These are phyloP conservation scores for Deilephila elpenor DNA, from an alignment of 2,888 invertebrate species.

Conservation along the genomic window DNA sequence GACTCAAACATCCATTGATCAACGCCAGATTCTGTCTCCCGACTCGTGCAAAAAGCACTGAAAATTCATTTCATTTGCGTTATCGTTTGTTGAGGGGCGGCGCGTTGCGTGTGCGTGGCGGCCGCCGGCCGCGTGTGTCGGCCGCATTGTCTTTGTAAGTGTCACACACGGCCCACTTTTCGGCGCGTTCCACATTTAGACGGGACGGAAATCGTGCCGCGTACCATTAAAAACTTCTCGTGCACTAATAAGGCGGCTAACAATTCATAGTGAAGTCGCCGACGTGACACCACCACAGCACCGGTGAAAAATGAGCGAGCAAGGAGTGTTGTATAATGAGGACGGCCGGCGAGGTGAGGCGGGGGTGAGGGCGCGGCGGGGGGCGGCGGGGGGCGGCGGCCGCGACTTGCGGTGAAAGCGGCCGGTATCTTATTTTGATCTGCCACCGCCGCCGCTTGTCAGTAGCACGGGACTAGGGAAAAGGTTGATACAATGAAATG, in stretches of 20 bases:
- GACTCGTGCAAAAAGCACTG: neutral
- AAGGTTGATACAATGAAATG: slow-evolving; percentile 54
- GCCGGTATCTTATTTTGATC: slow-evolving; percentile 7
- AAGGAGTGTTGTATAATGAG: slow-evolving; percentile 14
- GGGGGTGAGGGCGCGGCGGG: neutral
- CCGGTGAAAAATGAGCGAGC: slow-evolving; percentile 24
- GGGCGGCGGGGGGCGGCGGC: neutral
- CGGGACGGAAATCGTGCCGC: slow-evolving; percentile 11
- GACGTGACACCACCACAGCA: neutral
- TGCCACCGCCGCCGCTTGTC: slow-evolving; percentile 14
- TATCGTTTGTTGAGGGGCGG: neutral
- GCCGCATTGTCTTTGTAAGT: slow-evolving; percentile 22
- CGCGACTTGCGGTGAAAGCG: neutral
- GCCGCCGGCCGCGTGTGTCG: neutral
- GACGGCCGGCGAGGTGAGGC: neutral
- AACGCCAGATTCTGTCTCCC: neutral
- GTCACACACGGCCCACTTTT: slow-evolving; percentile 21
- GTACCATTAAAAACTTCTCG: slow-evolving; percentile 11
- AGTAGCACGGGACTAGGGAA: slow-evolving; percentile 31
- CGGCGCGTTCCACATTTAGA: slow-evolving; percentile 4
- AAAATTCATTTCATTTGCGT: slow-evolving; percentile 6
- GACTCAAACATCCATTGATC: slow-evolving; percentile 1
- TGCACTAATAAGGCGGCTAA: slow-evolving; percentile 26
- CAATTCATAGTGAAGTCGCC: slow-evolving; percentile 40
- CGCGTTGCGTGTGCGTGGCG: neutral